These are phyloP conservation scores for Adelphocoris suturalis DNA, from an alignment of 2,888 invertebrate genomes.

Conservation along the genomic window DNA sequence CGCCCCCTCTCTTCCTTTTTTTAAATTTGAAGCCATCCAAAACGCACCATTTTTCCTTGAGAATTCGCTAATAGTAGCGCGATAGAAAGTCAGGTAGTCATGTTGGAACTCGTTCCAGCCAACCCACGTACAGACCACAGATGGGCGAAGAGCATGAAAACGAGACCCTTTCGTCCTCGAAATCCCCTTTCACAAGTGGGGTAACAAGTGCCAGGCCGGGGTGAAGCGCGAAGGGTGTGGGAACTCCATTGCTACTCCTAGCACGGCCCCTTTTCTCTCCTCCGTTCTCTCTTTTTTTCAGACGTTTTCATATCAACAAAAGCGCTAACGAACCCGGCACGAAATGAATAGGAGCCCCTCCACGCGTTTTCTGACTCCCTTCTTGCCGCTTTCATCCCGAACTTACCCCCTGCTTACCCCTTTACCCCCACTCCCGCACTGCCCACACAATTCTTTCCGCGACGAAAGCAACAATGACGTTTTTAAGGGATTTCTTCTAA, in stretches of 20 bases:
- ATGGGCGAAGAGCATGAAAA: background rate
- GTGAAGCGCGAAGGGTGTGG: conserved; percentile 36
- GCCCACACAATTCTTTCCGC: conserved; percentile 9
- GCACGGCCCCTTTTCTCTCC: conserved; percentile 5
- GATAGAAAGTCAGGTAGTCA: background rate
- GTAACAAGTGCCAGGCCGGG: conserved; percentile 55
- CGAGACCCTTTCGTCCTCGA: background rate
- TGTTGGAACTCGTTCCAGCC: background rate
- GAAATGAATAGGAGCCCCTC: conserved; percentile 61
- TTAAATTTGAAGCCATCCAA: no score
- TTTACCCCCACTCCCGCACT: conserved; percentile 30
- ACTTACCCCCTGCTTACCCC: conserved; percentile 20
- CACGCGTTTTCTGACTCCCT: conserved; percentile 27
- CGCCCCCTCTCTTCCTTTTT: no score
- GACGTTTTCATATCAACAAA: conserved; percentile 49
- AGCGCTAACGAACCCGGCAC: conserved; percentile 69
- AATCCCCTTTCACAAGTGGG: conserved; percentile 33
- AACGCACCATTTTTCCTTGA: no score
- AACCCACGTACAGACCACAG: background rate
- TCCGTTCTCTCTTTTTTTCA: background rate
- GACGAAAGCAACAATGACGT: conserved; percentile 65
- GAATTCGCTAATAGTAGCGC: no score
- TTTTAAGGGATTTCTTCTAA: conserved; percentile 71
- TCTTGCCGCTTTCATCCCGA: conserved; percentile 29
- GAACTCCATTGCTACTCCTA: conserved; percentile 13